A percentile compares a stretch with the other conserved stretches of the same genome.
phyloP scores from a whole-genome alignment of 2,797 vertebrate genomes.

The Lateolabrax maculatus region DNA sequence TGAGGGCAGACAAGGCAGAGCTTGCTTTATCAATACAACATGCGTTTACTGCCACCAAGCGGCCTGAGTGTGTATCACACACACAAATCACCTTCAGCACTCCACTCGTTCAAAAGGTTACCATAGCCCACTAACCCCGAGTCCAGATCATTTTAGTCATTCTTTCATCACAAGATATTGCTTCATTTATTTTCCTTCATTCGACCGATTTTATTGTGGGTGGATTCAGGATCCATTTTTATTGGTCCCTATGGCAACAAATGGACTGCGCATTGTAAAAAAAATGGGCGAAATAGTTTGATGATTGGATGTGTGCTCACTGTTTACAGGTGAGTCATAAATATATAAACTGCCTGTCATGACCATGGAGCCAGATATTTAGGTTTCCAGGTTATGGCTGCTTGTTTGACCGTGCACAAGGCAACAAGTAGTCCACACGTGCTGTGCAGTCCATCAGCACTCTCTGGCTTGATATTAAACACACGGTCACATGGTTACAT shows the following conservation, averaged over 20 bases:
- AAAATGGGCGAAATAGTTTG: conserved; percentile 21
- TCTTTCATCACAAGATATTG: not conserved
- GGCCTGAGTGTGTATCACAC: conserved; percentile 11
- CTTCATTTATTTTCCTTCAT: not conserved
- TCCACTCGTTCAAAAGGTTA: not conserved
- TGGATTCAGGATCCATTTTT: not conserved
- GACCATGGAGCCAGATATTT: not conserved
- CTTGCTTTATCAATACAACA: no score
- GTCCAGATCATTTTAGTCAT: not conserved
- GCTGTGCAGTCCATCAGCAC: not conserved
- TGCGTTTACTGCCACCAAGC: conserved; percentile 49
- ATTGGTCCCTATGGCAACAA: conserved; percentile 41
- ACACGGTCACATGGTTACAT: not conserved
- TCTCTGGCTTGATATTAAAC: not conserved
- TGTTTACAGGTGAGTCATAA: conserved; percentile 58
- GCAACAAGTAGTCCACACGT: conserved; percentile 55
- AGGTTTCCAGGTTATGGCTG: conserved; percentile 33
- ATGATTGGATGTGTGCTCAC: conserved; percentile 14
- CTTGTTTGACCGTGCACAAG: conserved; percentile 23
- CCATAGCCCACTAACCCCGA: not conserved
- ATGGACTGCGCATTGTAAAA: conserved; percentile 13
- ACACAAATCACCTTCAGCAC: not conserved
- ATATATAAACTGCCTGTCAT: conserved; percentile 39
- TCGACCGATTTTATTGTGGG: not conserved
- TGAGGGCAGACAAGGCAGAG: not conserved